phyloP scores from a whole-genome alignment of 2,113 vertebrate species.

The Carassius carassius region DNA sequence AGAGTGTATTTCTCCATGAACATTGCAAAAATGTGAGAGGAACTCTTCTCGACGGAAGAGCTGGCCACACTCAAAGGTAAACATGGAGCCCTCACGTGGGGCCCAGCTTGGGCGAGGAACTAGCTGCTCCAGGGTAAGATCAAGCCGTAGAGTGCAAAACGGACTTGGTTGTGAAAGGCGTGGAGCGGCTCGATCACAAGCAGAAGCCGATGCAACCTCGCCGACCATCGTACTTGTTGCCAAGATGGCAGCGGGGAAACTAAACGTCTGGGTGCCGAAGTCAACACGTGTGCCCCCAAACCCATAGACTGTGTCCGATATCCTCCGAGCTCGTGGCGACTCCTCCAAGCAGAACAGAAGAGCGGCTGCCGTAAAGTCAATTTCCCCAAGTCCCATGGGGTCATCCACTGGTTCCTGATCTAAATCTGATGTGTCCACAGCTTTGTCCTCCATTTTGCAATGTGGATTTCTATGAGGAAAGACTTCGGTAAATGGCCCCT shows the following conservation, averaged over 20 bases:
- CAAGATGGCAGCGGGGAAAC: slow-evolving; percentile 91
- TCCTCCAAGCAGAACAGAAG: slow-evolving; percentile 94
- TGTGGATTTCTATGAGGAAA: slow-evolving; percentile 66
- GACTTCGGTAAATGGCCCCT: slow-evolving; percentile 73
- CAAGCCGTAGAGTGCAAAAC: slow-evolving; percentile 90
- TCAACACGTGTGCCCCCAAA: slow-evolving; percentile 84
- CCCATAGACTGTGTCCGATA: slow-evolving; percentile 86
- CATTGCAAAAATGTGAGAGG: slow-evolving; percentile 95
- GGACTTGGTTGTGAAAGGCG: slow-evolving; percentile 95
- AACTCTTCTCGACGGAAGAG: slow-evolving; percentile 95
- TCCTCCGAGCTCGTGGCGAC: slow-evolving; percentile 89
- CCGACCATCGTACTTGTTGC: slow-evolving; percentile 96
- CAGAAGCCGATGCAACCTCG: slow-evolving; percentile 95
- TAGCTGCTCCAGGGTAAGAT: slow-evolving; percentile 90
- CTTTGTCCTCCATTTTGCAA: slow-evolving; percentile 87
- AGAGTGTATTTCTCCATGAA: slow-evolving; percentile 96
- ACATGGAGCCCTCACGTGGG: slow-evolving; percentile 89
- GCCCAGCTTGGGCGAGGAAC: slow-evolving; percentile 72
- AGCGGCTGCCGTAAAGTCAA: slow-evolving; percentile 93
- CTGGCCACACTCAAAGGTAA: slow-evolving; percentile 97
- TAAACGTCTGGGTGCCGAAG: slow-evolving; percentile 96
- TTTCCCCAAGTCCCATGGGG: slow-evolving; percentile 91
- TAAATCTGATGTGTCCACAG: slow-evolving; percentile 92
- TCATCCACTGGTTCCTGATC: slow-evolving; percentile 82
- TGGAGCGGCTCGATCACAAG: slow-evolving; percentile 93